Percentiles rank a stretch among this genome's conserved stretches.
Evolutionary conservation across 1,140 invertebrate genomes (phyloP).

Genomic region (Holcopasites calliopsidis): DNA sequence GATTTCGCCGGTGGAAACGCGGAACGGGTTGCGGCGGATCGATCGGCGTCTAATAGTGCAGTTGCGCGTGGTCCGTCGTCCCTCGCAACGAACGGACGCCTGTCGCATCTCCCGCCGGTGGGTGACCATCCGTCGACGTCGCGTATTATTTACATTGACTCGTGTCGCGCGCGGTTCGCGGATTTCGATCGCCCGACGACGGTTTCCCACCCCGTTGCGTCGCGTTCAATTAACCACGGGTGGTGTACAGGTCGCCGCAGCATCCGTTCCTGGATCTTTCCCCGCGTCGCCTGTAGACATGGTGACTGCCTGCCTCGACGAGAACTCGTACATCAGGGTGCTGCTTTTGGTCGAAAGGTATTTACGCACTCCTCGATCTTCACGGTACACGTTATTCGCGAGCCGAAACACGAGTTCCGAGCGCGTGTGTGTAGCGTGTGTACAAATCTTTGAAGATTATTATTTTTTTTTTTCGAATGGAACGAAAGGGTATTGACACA

Average conservation of each 20-base stretch:
- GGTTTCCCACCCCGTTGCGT: no score
- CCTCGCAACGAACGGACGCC: background rate
- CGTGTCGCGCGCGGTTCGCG: background rate
- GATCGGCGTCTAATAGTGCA: no score
- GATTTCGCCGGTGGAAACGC: conserved; percentile 17
- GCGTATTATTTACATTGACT: conserved; percentile 13
- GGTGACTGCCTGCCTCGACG: conserved; percentile 28
- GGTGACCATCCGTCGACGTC: no score
- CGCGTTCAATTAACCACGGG: background rate
- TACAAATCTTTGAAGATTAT: no score
- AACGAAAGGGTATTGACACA: no score
- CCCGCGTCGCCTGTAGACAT: conserved; percentile 4
- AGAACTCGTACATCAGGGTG: conserved; percentile 31
- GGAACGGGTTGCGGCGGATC: conserved; percentile 17
- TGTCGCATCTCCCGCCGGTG: background rate
- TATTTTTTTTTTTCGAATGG: no score
- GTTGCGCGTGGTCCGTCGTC: no score
- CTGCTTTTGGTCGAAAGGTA: conserved; percentile 40
- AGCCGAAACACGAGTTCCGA: no score
- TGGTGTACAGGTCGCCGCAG: no score
- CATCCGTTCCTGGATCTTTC: background rate
- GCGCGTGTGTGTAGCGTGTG: background rate
- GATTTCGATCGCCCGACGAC: no score
- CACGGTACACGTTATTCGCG: no score
- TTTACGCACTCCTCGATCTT: background rate